A percentile compares a stretch with the other conserved stretches of the same genome.
Conservation (phyloP, 2,888 invertebrate species). For the Apoda limacodes region DNA sequence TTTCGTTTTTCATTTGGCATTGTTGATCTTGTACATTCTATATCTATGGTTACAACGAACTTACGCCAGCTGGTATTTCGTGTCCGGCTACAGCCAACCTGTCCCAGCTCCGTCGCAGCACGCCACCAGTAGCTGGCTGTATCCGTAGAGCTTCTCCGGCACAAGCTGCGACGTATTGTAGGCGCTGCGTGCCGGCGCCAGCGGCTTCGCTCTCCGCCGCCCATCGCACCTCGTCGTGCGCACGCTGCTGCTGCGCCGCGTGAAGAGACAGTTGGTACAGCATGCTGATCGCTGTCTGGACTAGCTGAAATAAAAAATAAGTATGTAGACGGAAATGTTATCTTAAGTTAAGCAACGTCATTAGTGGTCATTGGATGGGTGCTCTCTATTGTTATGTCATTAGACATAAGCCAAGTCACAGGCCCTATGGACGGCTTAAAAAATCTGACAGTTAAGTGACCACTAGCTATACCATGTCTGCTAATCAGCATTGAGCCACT, state of each 20-base stretch:
- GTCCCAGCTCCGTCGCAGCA: conserved; percentile 40
- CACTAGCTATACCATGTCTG: no score
- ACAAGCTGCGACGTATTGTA: conserved; percentile 44
- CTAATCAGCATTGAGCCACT: no score
- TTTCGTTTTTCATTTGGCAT: no score
- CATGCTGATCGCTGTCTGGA: conserved; percentile 51
- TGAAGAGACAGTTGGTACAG: conserved; percentile 54
- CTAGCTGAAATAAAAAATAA: conserved; percentile 32
- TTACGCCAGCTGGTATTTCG: conserved; percentile 52
- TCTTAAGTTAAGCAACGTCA: no score
- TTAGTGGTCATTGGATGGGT: no score
- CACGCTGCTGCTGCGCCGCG: conserved; percentile 54
- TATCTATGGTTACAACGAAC: no score
- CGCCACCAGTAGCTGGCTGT: conserved; percentile 54
- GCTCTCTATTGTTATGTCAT: no score
- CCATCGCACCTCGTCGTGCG: conserved; percentile 53
- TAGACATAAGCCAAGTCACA: no score
- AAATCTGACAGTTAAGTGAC: no score
- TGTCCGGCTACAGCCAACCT: conserved; percentile 45
- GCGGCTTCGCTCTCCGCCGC: conserved; percentile 36
- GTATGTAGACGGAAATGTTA: no score
- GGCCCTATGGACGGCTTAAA: no score
- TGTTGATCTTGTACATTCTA: no score
- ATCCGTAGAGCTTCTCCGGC: conserved; percentile 46
- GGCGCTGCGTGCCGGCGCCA: conserved; percentile 29